Base-by-base conservation (phyloP, 2,113 vertebrate species). In the Phrynocephalus versicolor region DNA sequence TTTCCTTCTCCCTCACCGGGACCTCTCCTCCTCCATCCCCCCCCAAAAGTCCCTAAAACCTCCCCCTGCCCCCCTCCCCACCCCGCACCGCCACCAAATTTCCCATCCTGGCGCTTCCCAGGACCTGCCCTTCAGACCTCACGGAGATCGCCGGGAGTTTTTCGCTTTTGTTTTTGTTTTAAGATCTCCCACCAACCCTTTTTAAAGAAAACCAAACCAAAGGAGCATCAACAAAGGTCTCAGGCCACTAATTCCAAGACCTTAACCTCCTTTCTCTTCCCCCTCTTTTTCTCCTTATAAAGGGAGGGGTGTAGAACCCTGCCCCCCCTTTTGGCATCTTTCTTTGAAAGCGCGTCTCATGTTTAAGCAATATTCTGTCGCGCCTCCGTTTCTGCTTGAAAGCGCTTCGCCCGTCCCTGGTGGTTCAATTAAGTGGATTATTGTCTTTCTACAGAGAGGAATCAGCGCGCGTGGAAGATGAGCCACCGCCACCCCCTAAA, bases 371-470 rank as follows among this genome's bases (percentile, higher is more conserved):
- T 75, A 14, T 13, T 35, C 37, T 67, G 41, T 37, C 3, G 0
- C 33, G 62, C 1, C 86, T 91, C 62, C 64, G 84, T 95, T 97
- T 96, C 95, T 92, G 96, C 87, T 95, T 96, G 97, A 97, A 96
- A 41, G 96, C 96, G 91, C 95, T 95, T 88, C 90, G 23, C 92
- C 77, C 89, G n/a, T 98, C 98, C 98, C 98, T 91, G 78, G 98
- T 97, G 98, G 96, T 96, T 98, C 97, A 98, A 98, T 99, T 99
- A 99, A 97, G 95, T 90, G 97, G 98, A 99, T 99, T 99, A 98
- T 98, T 97, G 97, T 97, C 95, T 95, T 97, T 94, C 97, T 97
- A 95, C 90, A 94, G 95, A 96, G 96, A 96, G 96, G 95, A 97
- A 96, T 96, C 96, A 95, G 93, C 96, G 95, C 80, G 41, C 80